Evolutionary conservation across 2,888 invertebrate species (phyloP).

Genomic region (Myopa tessellatipennis): DNA sequence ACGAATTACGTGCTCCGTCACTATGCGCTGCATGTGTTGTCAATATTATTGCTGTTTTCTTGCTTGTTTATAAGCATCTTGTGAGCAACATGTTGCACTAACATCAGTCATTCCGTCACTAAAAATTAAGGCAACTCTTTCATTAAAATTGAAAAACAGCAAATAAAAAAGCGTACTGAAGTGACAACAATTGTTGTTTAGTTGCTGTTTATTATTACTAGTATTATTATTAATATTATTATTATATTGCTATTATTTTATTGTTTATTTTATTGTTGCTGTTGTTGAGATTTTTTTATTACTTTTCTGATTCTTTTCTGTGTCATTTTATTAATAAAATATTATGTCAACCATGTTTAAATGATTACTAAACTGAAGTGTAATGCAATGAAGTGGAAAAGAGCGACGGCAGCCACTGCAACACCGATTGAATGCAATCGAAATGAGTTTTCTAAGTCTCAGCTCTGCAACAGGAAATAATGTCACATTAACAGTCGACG

Average conservation of each 20-base stretch:
- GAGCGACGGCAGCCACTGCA: not conserved
- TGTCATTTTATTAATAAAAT: constrained; percentile 35
- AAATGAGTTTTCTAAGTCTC: not conserved
- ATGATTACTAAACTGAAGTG: constrained; percentile 44
- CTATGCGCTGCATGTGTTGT: not conserved
- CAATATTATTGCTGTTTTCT: no score
- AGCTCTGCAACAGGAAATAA: not conserved
- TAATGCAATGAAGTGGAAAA: constrained; percentile 20
- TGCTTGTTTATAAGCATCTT: not conserved
- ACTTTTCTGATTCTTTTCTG: constrained; percentile 4
- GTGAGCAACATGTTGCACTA: constrained; percentile 14
- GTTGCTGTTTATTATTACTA: not conserved
- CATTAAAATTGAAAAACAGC: not conserved
- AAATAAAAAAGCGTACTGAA: no score
- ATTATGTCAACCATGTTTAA: constrained; percentile 52
- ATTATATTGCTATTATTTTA: not conserved
- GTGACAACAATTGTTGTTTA: no score
- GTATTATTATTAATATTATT: not conserved
- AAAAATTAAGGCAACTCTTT: not conserved
- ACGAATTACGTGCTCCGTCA: not conserved
- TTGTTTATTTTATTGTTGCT: not conserved
- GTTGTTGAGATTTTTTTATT: not conserved
- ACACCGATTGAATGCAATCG: not conserved
- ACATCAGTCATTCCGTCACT: not conserved
- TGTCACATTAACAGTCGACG: not conserved